Conservation (phyloP, 2,797 vertebrate genomes). For the Astyanax mexicanus region DNA sequence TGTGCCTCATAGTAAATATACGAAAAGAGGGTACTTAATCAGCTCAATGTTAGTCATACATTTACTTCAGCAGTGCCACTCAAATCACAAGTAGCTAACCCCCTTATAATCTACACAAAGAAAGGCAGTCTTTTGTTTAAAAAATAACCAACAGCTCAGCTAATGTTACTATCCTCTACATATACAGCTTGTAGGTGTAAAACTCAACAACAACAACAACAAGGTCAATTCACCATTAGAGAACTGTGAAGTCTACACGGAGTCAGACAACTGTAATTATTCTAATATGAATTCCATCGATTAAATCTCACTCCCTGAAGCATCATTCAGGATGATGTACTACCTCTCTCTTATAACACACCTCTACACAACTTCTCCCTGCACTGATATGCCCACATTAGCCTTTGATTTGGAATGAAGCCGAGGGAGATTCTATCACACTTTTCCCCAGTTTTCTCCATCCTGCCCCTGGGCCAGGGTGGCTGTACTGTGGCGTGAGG, state of each 20-base stretch:
- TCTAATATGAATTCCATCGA: background rate
- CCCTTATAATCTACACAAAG: too few species aligned
- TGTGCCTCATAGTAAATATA: too few species aligned
- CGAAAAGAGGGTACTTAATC: too few species aligned
- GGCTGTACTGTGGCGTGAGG: background rate
- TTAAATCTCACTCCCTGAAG: background rate
- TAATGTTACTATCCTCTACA: too few species aligned
- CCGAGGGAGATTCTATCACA: background rate
- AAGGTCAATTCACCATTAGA: background rate
- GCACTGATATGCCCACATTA: background rate
- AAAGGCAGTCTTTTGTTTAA: too few species aligned
- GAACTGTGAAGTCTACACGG: background rate
- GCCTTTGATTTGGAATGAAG: background rate
- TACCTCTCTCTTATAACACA: background rate
- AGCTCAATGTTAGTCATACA: too few species aligned
- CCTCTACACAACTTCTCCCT: background rate
- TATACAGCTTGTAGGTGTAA: too few species aligned
- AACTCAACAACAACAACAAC: background rate
- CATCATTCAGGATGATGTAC: background rate
- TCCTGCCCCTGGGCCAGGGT: background rate
- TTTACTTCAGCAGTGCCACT: too few species aligned
- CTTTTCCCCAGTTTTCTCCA: background rate
- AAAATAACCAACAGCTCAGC: too few species aligned
- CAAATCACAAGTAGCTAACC: too few species aligned
- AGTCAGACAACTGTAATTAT: background rate